phyloP scores from a whole-genome alignment of 2,888 invertebrate genomes.

The Campoletis raptor region DNA sequence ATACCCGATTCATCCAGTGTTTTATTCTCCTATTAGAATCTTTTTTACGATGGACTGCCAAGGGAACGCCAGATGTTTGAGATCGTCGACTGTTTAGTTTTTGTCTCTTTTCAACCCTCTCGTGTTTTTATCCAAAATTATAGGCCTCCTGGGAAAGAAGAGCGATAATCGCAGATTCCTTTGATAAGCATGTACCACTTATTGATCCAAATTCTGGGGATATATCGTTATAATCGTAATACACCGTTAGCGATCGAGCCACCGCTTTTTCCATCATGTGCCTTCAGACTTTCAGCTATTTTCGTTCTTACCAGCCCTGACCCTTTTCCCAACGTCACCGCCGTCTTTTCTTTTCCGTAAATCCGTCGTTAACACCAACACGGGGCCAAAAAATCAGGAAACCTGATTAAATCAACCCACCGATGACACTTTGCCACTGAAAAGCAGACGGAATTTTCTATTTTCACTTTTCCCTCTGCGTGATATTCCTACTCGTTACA shows the following conservation, averaged over 20 bases:
- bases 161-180: constrained; percentile 32
- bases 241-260: constrained; percentile 49
- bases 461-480: background rate
- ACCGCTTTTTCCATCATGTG: constrained; percentile 68
- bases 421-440: background rate
- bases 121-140: constrained; percentile 44
- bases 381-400: background rate
- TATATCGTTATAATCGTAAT: constrained; percentile 26
- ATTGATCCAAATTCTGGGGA: constrained; percentile 6
- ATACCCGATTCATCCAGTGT: background rate
- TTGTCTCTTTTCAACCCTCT: background rate
- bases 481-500: background rate
- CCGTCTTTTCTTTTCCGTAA: background rate
- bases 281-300: constrained; percentile 32
- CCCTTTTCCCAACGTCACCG: constrained; percentile 17
- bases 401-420: background rate
- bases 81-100: constrained; percentile 18
- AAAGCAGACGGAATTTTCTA: background rate
- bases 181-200: constrained; percentile 25
- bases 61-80: constrained; percentile 11
- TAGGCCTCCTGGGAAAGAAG: constrained; percentile 54
- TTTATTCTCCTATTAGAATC: background rate
- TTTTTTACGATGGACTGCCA: background rate
- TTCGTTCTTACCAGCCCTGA: constrained; percentile 33
- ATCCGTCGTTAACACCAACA: background rate